Evolutionary conservation across 2,113 vertebrate genomes (phyloP), one percentile per base, ranked within the genome.

Genomic region (Epinephelus moara): DNA sequence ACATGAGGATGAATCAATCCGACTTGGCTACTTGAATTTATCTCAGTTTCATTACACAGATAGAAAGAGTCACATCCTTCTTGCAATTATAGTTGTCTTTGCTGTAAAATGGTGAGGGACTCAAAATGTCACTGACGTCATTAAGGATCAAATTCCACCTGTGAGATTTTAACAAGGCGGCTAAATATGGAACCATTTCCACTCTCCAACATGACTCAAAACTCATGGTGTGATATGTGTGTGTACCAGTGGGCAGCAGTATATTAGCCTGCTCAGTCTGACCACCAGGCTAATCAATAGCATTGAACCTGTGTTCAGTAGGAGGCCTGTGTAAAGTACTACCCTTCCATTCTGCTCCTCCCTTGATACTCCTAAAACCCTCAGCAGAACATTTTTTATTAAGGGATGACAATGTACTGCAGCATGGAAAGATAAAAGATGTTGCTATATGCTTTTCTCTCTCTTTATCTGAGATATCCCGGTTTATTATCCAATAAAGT

Each of bases 241-340:
- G 56, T 56, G 60, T 49, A 30, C 76, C 53, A 57, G 17, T 71
- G 52, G 18, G 52, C 78, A 85, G 76, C 53, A 33, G 49, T 69
- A 69, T 66, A 84, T 85, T 85, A 80, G 75, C 40, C 49, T 15
- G 17, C 49, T 27, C 74, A 71, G 74, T 72, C 62, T 75, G 67
- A 57, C 67, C 63, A 49, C 67, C 21, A 60, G 75, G 60, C 73
- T 57, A 75, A 87, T 90, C 62, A 67, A 84, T 73, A 47, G 60
- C 53, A 85, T 57, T 83, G 40, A 70, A 71, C 76, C 27, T 68
- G 21, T 50, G 23, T 75, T 49, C 49, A 80, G 75, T 27, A 37
- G 80, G 63, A 23, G 64, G 3, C 27, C 66, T 85, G 63, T 75
- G 57, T 72, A 59, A n/a, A 73, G 11, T 10, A 25, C 40, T 49